phyloP scores from a whole-genome alignment of 1,140 invertebrate species.

The Eupeodes corollae region DNA sequence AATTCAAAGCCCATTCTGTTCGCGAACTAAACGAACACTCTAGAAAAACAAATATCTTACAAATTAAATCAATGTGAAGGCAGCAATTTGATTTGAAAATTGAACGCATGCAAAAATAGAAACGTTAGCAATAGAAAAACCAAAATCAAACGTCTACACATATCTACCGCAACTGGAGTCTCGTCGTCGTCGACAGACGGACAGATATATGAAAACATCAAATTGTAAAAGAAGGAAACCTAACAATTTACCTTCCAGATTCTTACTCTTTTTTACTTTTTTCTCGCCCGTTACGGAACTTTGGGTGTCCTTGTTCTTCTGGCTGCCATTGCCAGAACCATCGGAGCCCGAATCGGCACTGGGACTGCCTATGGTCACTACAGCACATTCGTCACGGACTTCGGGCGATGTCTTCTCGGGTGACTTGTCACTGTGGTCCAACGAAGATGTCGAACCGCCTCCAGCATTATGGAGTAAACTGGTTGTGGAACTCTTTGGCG shows the following conservation, averaged over 20 bases:
- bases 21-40: background rate
- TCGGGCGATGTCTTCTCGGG: slow-evolving; percentile 17
- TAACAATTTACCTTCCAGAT: slow-evolving; percentile 36
- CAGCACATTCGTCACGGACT: slow-evolving; percentile 9
- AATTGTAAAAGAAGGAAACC: slow-evolving; percentile 14
- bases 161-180: too few relatives aligned
- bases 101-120: slow-evolving; percentile 14
- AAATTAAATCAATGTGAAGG: slow-evolving; percentile 8
- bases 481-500: slow-evolving; percentile 19
- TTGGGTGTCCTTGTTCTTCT: background rate
- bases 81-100: slow-evolving; percentile 4
- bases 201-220: too few relatives aligned
- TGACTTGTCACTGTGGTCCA: slow-evolving; percentile 32
- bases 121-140: background rate
- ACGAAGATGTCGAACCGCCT: slow-evolving; percentile 22
- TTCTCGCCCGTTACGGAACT: slow-evolving; percentile 33
- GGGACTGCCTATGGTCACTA: slow-evolving; percentile 8
- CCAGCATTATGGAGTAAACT: slow-evolving; percentile 19
- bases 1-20: background rate
- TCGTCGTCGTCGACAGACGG: too few relatives aligned
- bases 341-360: slow-evolving; percentile 6
- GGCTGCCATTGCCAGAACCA: slow-evolving; percentile 7
- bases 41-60: slow-evolving; percentile 7
- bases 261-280: slow-evolving; percentile 37
- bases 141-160: too few relatives aligned